A percentile compares a stretch with the other conserved stretches of the same genome.
Conservation (phyloP, 2,797 vertebrate species). For the Lagorchestes hirsutus region DNA sequence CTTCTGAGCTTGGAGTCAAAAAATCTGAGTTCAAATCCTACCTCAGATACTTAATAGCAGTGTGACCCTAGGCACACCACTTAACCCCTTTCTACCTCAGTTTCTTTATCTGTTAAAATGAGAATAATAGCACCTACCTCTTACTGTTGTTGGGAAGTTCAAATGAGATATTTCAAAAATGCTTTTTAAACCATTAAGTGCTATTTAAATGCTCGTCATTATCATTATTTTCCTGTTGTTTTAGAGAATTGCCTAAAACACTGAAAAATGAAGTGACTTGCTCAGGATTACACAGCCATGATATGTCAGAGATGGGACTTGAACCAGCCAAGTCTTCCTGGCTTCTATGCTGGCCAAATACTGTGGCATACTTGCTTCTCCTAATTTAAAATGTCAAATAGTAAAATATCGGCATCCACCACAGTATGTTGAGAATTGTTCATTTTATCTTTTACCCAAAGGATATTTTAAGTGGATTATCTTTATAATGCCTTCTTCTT, state of each 20-base stretch:
- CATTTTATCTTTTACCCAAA: constrained; percentile 41
- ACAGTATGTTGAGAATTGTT: neutral
- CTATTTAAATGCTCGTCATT: neutral
- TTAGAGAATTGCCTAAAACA: neutral
- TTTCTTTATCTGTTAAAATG: neutral
- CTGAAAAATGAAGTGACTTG: neutral
- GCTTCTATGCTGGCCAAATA: neutral
- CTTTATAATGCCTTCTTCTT: constrained; percentile 75
- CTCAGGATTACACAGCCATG: neutral
- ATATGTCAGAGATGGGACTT: neutral
- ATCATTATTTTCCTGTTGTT: neutral
- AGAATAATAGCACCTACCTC: neutral
- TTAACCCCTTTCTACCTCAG: neutral
- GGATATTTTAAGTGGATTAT: constrained; percentile 71
- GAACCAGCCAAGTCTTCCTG: neutral
- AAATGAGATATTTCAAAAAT: neutral
- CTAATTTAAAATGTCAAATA: neutral
- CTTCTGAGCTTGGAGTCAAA: neutral
- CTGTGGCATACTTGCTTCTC: neutral
- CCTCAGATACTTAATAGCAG: neutral
- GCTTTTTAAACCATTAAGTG: neutral
- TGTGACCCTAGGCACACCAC: neutral
- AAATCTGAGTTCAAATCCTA: neutral
- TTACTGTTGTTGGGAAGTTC: neutral
- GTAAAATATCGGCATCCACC: neutral